phyloP scores from a whole-genome alignment of 2,113 vertebrate genomes.

The Aphelocoma coerulescens region DNA sequence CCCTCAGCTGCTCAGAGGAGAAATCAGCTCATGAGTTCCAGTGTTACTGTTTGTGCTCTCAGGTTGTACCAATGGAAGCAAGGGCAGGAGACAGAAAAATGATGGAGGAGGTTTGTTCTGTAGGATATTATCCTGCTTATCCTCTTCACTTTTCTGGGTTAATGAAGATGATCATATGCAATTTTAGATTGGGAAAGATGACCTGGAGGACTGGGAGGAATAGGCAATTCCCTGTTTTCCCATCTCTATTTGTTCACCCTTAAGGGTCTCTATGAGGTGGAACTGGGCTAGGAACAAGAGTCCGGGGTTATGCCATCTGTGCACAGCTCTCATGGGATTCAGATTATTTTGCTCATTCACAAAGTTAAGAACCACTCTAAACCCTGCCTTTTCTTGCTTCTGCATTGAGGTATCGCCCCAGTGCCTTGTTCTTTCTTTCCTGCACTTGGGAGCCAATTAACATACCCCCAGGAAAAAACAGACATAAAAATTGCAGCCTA shows the following conservation, averaged over 20 bases:
- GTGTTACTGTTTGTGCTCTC: background rate
- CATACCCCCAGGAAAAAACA: background rate
- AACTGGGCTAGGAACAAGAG: background rate
- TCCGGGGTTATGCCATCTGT: background rate
- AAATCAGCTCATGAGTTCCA: background rate
- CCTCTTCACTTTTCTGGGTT: accelerated
- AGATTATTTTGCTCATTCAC: background rate
- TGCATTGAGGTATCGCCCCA: background rate
- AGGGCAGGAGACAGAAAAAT: background rate
- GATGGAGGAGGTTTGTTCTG: background rate
- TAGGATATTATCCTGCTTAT: background rate
- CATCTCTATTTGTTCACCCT: background rate
- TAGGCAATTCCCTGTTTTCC: background rate
- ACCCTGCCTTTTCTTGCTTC: background rate
- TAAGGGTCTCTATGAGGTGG: background rate
- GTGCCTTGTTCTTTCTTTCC: background rate
- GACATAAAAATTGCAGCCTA: background rate
- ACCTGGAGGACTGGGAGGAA: background rate
- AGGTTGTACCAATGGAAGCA: background rate
- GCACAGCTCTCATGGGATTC: background rate
- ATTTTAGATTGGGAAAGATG: background rate
- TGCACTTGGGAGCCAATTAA: background rate
- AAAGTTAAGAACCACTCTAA: background rate
- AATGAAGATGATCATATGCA: background rate
- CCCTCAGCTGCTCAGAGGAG: background rate